Conservation (phyloP, 2,888 invertebrate species). For the Drosophila ezoana region DNA sequence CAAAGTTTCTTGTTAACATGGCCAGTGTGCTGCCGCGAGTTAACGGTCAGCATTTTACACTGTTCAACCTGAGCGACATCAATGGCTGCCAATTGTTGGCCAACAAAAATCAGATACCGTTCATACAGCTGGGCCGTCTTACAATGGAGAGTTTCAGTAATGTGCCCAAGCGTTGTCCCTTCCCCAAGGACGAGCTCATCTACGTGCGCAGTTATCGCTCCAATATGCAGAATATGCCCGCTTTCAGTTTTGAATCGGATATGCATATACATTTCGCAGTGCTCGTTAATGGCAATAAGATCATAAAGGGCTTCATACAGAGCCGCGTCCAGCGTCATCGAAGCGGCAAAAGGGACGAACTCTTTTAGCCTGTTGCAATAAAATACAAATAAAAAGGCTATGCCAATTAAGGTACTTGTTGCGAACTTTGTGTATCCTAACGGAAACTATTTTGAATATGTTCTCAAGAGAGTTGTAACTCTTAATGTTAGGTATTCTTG, state of each 20-base stretch:
- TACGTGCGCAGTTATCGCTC: constrained; percentile 51
- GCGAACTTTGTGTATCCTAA: neutral
- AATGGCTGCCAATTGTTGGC: constrained; percentile 56
- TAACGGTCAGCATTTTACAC: constrained; percentile 18
- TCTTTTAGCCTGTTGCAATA: constrained; percentile 29
- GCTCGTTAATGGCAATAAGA: constrained; percentile 50
- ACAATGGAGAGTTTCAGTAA: constrained; percentile 24
- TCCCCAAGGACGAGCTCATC: constrained; percentile 36
- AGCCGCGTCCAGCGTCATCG: constrained; percentile 23
- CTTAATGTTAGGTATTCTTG: too few relatives aligned
- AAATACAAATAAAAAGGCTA: constrained; percentile 37
- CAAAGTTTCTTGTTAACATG: constrained; percentile 38
- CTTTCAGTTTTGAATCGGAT: constrained; percentile 50
- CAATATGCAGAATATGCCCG: constrained; percentile 48
- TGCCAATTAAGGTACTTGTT: constrained; percentile 1
- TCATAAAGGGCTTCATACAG: constrained; percentile 43
- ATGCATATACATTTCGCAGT: constrained; percentile 49
- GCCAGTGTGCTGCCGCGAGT: constrained; percentile 39
- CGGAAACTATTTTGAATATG: neutral
- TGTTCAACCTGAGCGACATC: constrained; percentile 45
- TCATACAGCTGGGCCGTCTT: constrained; percentile 35
- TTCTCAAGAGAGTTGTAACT: too few relatives aligned
- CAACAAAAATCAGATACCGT: constrained; percentile 52
- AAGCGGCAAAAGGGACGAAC: constrained; percentile 17
- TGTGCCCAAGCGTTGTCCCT: constrained; percentile 45